Evolutionary conservation across 2,888 invertebrate genomes (phyloP).

Genomic region (Tryphoninae sp.): DNA sequence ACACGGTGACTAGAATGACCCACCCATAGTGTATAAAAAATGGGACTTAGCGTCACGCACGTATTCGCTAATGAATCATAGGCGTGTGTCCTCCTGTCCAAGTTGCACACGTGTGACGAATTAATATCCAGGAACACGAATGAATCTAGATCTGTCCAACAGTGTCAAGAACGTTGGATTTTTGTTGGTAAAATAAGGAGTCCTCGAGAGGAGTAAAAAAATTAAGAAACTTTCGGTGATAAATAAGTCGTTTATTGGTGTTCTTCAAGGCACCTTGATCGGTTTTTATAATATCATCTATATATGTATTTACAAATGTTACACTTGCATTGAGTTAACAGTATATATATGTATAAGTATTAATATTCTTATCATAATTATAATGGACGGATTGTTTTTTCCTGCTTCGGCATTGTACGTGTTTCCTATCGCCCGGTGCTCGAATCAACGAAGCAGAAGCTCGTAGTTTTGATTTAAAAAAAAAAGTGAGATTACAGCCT

Average conservation of each 20-base stretch:
- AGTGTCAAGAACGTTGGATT: not conserved
- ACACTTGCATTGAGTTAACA: constrained; percentile 54
- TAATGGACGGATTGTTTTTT: constrained; percentile 56
- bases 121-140: constrained; percentile 3
- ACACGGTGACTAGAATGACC: constrained; percentile 53
- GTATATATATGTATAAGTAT: constrained; percentile 37
- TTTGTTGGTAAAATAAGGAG: not conserved
- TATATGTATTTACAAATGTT: constrained; percentile 62
- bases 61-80: constrained; percentile 57
- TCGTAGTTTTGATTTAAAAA: not conserved
- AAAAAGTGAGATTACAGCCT: constrained; percentile 6
- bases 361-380: constrained; percentile 42
- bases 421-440: not conserved
- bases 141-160: constrained; percentile 8
- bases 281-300: constrained; percentile 43
- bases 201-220: not conserved
- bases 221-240: constrained; percentile 39
- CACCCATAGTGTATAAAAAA: constrained; percentile 54
- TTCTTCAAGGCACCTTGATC: constrained; percentile 50
- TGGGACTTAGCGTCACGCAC: constrained; percentile 41
- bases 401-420: not conserved
- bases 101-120: constrained; percentile 12
- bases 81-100: not conserved
- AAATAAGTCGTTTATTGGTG: constrained; percentile 60
- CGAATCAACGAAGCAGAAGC: not conserved